Conservation (phyloP, 2,113 vertebrate species). For the Struthio camelus region DNA sequence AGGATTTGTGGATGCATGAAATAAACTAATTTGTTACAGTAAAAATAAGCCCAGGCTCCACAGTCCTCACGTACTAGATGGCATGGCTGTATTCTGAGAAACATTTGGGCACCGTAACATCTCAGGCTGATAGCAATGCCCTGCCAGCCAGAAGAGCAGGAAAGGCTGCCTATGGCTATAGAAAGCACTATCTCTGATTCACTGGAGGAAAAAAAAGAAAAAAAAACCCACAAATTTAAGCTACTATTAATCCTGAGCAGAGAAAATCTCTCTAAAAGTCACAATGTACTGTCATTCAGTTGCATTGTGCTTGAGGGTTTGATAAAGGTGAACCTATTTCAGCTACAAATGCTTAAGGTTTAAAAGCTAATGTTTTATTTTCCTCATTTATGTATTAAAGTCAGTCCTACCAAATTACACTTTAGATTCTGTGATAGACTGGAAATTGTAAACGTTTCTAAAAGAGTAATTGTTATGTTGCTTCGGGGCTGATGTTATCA, state of each 20-base stretch:
- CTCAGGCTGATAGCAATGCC: neutral
- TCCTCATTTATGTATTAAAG: neutral
- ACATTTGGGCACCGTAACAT: neutral
- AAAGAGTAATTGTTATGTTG: neutral
- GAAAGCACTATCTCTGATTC: neutral
- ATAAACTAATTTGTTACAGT: neutral
- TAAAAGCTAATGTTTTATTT: neutral
- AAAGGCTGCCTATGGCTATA: neutral
- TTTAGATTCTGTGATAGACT: neutral
- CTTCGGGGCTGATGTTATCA: neutral
- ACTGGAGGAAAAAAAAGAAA: neutral
- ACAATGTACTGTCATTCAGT: neutral
- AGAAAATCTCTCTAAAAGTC: neutral
- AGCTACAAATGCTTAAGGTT: neutral
- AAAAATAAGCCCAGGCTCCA: neutral
- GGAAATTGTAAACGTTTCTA: neutral
- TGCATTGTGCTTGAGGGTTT: neutral
- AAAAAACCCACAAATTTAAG: neutral
- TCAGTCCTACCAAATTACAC: neutral
- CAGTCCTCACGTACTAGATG: neutral
- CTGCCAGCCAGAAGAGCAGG: neutral
- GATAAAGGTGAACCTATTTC: neutral
- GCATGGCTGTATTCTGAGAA: neutral
- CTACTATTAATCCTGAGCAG: neutral
- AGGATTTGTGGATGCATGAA: neutral